Evolutionary conservation across 2,888 invertebrate species (phyloP), one percentile per base, ranked within the genome.

Genomic region (Orthonevra nobilis): DNA sequence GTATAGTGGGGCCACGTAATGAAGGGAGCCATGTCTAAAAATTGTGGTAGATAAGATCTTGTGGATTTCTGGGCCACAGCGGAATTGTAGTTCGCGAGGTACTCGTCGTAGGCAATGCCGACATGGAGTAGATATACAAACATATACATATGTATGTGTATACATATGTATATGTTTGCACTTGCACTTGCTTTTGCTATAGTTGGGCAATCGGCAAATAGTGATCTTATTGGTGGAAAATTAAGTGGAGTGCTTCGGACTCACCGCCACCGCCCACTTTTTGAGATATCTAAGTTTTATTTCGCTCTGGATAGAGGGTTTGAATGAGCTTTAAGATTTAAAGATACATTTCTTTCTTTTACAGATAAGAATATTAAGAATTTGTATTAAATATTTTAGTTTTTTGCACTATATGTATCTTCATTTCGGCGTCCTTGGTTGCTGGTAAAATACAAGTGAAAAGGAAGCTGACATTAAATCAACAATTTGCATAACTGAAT

Each of bases 211-310:
- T 68, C 66, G 79, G 73, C 68, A 79, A 79, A 79, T 79, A 79
- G 79, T 79, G 79, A 79, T 79, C 73, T 79, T 73, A 79, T 79
- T 79, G 79, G 79, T 68, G 79, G 79, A 73, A 73, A 73, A 73
- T 73, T 73, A 73, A 50, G 56, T 79, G 54, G 38, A 60, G 61
- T 61, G 73, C 66, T 79, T 61, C 61, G 61, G 68, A 42, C 68
- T 68, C 66, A 79, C 23, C n/a, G n/a, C n/a, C 73, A 61, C 79
- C 79, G 73, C 79, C 79, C 61, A 79, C 66, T 73, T 79, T 72
- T 50, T n/a, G n/a, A 14, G 48, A 50, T 64, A 34, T 32, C 6
- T 38, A 14, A 12, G 38, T 61, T 10, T 26, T 40, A 36, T 42
- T 12, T 30, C 19, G 17, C 52, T 26, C 26, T 40, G 19, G 26